Evolutionary conservation across 1,140 invertebrate species (phyloP).

Genomic region (Diprion similis): DNA sequence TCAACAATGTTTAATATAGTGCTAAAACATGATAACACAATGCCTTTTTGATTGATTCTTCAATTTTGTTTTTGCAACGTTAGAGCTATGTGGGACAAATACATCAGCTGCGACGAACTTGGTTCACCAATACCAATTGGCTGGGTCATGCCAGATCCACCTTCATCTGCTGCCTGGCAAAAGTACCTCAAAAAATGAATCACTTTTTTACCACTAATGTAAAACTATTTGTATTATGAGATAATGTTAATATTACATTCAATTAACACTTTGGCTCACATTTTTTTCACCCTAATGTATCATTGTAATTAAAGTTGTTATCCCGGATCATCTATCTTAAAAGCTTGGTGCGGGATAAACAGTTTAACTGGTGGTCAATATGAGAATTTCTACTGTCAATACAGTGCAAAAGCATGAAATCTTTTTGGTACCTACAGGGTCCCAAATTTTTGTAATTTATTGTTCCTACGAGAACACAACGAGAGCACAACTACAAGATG

Average conservation of each 20-base stretch:
- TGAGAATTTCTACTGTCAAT: too few relatives aligned
- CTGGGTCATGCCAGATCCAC: constrained; percentile 62
- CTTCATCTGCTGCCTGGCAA: constrained; percentile 55
- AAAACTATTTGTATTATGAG: neutral
- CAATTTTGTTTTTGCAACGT: constrained; percentile 38
- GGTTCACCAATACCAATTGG: constrained; percentile 63
- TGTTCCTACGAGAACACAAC: too few relatives aligned
- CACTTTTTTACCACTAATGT: constrained; percentile 22
- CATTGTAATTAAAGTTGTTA: neutral
- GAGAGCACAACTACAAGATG: too few relatives aligned
- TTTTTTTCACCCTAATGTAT: neutral
- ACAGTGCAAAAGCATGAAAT: too few relatives aligned
- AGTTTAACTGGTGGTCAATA: too few relatives aligned
- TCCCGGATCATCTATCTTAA: neutral
- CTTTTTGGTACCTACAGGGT: too few relatives aligned
- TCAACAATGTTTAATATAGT: constrained; percentile 7
- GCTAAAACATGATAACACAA: neutral
- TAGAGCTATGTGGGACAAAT: constrained; percentile 66
- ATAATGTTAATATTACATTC: neutral
- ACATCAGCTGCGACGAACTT: constrained; percentile 44
- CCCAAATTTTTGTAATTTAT: too few relatives aligned
- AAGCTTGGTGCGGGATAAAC: too few relatives aligned
- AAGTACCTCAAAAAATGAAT: constrained; percentile 48
- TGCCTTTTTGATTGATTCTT: constrained; percentile 1
- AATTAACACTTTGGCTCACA: neutral